Percentiles rank a stretch among this genome's conserved stretches.
These are phyloP conservation scores for Muscicapa striata DNA, from an alignment of 2,797 vertebrate species.

Conservation along the genomic window DNA sequence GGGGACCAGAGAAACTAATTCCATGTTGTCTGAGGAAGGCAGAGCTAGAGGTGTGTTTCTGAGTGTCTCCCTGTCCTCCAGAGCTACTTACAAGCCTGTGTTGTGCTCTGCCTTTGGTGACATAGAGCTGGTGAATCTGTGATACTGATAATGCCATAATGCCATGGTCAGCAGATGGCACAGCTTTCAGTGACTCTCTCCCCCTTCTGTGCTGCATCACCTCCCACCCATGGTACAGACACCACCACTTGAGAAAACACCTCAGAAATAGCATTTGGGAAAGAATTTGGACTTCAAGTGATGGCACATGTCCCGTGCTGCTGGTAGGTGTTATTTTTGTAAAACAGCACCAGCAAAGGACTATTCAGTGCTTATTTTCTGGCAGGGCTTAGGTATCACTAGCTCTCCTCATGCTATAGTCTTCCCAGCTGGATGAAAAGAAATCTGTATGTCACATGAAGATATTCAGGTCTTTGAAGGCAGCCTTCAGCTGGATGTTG, in stretches of 20 bases:
- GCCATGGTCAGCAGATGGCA: not conserved
- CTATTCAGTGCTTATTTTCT: not conserved
- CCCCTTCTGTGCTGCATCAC: not conserved
- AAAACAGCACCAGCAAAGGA: not conserved
- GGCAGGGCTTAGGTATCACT: not conserved
- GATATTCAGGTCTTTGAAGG: not conserved
- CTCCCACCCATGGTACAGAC: not conserved
- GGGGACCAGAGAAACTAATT: constrained; percentile 7
- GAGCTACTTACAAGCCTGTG: not conserved
- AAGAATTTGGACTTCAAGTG: not conserved
- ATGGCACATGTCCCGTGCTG: not conserved
- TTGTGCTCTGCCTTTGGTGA: not conserved
- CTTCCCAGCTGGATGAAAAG: not conserved
- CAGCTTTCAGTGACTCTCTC: not conserved
- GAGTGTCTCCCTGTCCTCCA: not conserved
- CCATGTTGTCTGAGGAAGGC: not conserved
- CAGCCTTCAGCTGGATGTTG: not conserved
- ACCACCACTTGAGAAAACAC: not conserved
- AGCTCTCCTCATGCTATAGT: not conserved
- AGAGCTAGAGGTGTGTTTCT: not conserved
- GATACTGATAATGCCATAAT: not conserved
- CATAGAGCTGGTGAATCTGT: not conserved
- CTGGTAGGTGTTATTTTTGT: not conserved
- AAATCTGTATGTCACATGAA: not conserved
- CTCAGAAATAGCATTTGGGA: not conserved